A percentile compares a stretch with the other conserved stretches of the same genome.
phyloP scores from a whole-genome alignment of 2,797 vertebrate genomes.

The Danio aesculapii region DNA sequence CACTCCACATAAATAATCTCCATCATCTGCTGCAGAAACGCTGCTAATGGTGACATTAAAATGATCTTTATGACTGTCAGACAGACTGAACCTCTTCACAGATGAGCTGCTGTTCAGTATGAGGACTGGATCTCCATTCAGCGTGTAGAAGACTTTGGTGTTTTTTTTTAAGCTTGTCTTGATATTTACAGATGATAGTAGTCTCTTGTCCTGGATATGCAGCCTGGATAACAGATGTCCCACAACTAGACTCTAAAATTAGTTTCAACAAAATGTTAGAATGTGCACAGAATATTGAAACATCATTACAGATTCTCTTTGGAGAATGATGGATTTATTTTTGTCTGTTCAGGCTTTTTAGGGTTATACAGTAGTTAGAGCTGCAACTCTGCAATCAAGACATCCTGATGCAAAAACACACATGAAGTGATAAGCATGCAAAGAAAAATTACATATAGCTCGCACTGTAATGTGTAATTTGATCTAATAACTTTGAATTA shows the following conservation, averaged over 20 bases:
- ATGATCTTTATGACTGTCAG: background rate
- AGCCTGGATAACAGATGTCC: background rate
- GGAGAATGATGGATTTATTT: background rate
- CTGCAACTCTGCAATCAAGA: background rate
- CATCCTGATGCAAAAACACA: background rate
- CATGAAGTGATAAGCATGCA: no score
- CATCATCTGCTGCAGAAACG: background rate
- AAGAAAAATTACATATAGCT: no score
- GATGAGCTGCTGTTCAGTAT: background rate
- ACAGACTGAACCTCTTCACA: background rate
- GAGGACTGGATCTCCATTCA: background rate
- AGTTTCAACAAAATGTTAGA: background rate
- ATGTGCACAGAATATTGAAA: no score
- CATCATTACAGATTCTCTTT: background rate
- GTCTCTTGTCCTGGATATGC: background rate
- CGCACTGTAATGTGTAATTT: no score
- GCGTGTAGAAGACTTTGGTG: constrained; percentile 3
- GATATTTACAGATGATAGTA: background rate
- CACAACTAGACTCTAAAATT: background rate
- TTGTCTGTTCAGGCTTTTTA: background rate
- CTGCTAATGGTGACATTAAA: background rate
- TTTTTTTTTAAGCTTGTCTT: background rate
- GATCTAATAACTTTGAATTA: no score
- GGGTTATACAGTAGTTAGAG: background rate
- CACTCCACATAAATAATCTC: constrained; percentile 39